These are phyloP conservation scores for Lipophrys pholis DNA, from an alignment of 2,113 vertebrate species.

Conservation along the genomic window DNA sequence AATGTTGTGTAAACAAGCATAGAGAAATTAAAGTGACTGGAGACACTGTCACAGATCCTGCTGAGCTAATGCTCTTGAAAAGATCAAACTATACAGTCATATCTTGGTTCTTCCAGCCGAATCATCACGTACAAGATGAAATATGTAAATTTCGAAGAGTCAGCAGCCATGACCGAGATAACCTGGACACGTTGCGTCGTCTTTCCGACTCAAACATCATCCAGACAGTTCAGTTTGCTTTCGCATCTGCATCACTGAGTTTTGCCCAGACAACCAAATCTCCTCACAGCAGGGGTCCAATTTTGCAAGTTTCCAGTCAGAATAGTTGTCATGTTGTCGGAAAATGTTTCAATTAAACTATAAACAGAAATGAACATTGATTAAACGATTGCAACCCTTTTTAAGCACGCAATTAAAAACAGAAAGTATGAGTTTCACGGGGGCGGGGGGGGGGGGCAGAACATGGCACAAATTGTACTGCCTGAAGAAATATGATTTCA, in stretches of 20 bases:
- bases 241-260: neutral
- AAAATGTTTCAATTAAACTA: neutral
- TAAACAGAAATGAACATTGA: neutral
- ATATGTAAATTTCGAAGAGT: neutral
- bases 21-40: no score
- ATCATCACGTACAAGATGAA: neutral
- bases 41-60: no score
- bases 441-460: no score
- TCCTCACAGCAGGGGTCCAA: neutral
- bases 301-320: no score
- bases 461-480: neutral
- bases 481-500: slow-evolving; percentile 40
- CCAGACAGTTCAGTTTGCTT: neutral
- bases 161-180: neutral
- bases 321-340: neutral
- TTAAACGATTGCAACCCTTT: slow-evolving; percentile 13
- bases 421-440: neutral
- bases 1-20: no score
- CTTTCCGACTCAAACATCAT: neutral
- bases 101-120: neutral
- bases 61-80: neutral
- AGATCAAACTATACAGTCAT: neutral
- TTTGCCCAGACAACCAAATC: neutral
- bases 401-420: slow-evolving; percentile 29
- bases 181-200: neutral